A percentile compares a stretch with the other conserved stretches of the same genome.
Evolutionary conservation across 2,888 invertebrate species (phyloP).

Genomic region (Eristalis arbustorum): DNA sequence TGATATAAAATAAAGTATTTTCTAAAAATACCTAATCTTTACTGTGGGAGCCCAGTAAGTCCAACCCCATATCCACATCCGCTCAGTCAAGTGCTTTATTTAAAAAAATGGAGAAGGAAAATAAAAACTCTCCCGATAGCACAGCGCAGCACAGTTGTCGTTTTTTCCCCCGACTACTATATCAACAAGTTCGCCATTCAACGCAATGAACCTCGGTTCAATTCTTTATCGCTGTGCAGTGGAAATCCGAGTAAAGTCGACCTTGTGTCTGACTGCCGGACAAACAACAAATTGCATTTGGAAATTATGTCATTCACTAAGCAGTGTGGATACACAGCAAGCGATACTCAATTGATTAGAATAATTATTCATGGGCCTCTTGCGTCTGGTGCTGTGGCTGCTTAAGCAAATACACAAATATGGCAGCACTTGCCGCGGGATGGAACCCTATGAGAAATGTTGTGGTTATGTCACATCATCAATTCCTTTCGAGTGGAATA

Average conservation of each 20-base stretch:
- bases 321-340: constrained; percentile 28
- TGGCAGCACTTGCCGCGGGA: constrained; percentile 29
- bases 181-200: constrained; percentile 13
- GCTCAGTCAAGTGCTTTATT: constrained; percentile 12
- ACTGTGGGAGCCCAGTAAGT: constrained; percentile 9
- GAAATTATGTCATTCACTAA: constrained; percentile 60
- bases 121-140: background rate
- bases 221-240: constrained; percentile 39
- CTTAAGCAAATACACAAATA: constrained; percentile 18
- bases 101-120: background rate
- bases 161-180: background rate
- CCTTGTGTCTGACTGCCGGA: constrained; percentile 48
- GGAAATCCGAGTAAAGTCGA: background rate
- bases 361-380: constrained; percentile 47
- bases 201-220: constrained; percentile 18
- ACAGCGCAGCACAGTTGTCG: background rate
- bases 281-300: constrained; percentile 54
- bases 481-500: constrained; percentile 32
- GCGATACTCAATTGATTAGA: constrained; percentile 60
- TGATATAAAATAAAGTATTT: background rate
- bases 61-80: constrained; percentile 30
- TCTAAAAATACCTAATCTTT: constrained; percentile 12
- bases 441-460: constrained; percentile 15
- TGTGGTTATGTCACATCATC: constrained; percentile 55
- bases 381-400: background rate